Conservation (phyloP, 2,113 vertebrate genomes). For the Boulengeromyrus knoepffleri region DNA sequence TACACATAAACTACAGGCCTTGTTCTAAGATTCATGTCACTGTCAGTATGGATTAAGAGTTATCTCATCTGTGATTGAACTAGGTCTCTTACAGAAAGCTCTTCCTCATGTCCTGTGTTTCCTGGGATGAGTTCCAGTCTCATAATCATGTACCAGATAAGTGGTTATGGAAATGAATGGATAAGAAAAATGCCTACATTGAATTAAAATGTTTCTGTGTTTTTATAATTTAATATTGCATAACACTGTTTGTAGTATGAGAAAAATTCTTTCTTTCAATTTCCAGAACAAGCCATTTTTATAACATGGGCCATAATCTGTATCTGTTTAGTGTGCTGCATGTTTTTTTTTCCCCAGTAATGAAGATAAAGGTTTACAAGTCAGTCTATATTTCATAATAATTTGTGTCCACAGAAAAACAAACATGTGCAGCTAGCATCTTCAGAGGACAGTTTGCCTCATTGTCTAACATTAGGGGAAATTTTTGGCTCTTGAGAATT, state of each 20-base stretch:
- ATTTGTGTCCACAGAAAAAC: not conserved
- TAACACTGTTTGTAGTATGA: not conserved
- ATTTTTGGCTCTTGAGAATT: not conserved
- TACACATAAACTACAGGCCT: not conserved
- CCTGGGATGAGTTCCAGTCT: not conserved
- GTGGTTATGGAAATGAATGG: not conserved
- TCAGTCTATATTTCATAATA: not conserved
- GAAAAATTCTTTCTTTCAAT: not conserved
- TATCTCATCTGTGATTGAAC: not conserved
- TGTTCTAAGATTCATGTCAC: not conserved
- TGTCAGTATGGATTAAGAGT: not conserved
- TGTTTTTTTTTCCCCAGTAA: not conserved
- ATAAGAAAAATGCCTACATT: not conserved
- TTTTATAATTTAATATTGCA: not conserved
- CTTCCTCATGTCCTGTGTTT: not conserved
- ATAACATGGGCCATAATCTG: not conserved
- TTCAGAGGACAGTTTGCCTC: not conserved
- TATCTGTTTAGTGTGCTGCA: not conserved
- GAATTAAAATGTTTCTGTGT: not conserved
- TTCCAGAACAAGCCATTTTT: not conserved
- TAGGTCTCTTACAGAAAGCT: not conserved
- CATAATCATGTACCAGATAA: not conserved
- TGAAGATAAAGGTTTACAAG: not conserved
- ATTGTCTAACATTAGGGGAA: not conserved
- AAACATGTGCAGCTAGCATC: not conserved